phyloP scores from a whole-genome alignment of 2,888 invertebrate species.

The Aricia artaxerxes region DNA sequence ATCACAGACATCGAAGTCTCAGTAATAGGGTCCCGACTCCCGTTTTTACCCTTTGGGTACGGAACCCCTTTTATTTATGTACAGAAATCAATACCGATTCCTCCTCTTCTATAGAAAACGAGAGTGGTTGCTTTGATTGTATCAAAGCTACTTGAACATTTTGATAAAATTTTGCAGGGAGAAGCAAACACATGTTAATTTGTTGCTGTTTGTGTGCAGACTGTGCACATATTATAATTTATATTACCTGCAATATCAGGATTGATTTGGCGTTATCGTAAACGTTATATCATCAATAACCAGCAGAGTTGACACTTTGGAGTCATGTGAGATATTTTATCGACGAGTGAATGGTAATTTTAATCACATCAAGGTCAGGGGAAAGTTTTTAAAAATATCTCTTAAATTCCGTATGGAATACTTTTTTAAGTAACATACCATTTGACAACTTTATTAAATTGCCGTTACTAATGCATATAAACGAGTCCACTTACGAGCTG shows the following conservation, averaged over 20 bases:
- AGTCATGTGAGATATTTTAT: slow-evolving; percentile 40
- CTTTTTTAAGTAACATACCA: slow-evolving; percentile 24
- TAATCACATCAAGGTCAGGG: slow-evolving; percentile 33
- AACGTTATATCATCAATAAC: slow-evolving; percentile 36
- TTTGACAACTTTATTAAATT: slow-evolving; percentile 16
- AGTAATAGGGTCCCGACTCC: too few species aligned
- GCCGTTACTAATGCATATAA: not conserved
- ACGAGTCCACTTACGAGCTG: not conserved
- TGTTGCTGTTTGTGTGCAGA: not conserved
- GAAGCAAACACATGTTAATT: too few species aligned
- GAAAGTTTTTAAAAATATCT: slow-evolving; percentile 31
- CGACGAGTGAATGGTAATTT: slow-evolving; percentile 30
- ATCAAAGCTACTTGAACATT: not conserved
- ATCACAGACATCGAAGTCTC: too few species aligned
- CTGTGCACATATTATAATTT: not conserved
- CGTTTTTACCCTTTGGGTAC: too few species aligned
- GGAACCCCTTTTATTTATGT: not conserved
- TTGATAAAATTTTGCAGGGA: not conserved
- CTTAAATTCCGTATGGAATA: slow-evolving; percentile 13
- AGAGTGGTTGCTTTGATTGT: not conserved
- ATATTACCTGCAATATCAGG: slow-evolving; percentile 33
- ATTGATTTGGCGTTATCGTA: slow-evolving; percentile 40
- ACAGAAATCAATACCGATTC: not conserved
- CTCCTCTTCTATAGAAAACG: not conserved
- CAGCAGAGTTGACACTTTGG: slow-evolving; percentile 34